Evolutionary conservation across 2,888 invertebrate species (phyloP), one percentile per base, ranked within the genome.

Genomic region (Hydrotaea cyrtoneurina): DNA sequence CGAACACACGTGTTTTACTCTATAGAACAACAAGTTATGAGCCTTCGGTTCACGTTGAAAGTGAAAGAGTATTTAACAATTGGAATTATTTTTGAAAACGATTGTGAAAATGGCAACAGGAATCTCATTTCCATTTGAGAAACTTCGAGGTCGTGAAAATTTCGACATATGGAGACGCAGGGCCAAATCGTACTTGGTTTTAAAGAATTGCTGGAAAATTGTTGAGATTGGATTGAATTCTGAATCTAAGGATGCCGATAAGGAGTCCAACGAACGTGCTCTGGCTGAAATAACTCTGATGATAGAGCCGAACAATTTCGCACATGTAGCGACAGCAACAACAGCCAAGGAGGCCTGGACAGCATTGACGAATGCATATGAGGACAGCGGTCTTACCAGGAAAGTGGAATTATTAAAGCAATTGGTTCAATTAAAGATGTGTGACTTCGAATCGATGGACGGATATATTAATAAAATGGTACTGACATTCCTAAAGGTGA

Each of bases 161-260:
- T 79, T 79, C 53, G 79, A 87, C 64, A 73, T 15, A 79, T 90
- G 88, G 91, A 90, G 86, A 90, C 92, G 90, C 26, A 66, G 81
- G 19, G 80, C 82, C 50, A 83, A n/a, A 53, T 87, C 86, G 36
- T 86, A 78, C 43, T 73, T 86, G 0, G 75, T 84, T 13, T 50
- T 86, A 39, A 86, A 80, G 21, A 55, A 76, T 31, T 71, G 76
- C 11, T 80, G 72, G 82, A 82, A 62, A 13, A 46, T 46, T 0
- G 62, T 75, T 11, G 62, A 62, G 17, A n/a, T 43, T 13, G 62
- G 62, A n/a, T 10, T 75, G 17, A 26, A 21, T 13, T 46, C 8
- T 1, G 31, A 31, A 7, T 21, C 26, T 11, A 74, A 4, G 19
- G 75, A 59, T 21, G 46, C 39, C 11, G 75, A 75, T 2, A 17